Conservation (phyloP, 2,888 invertebrate species). For the Idaea dimidiata region DNA sequence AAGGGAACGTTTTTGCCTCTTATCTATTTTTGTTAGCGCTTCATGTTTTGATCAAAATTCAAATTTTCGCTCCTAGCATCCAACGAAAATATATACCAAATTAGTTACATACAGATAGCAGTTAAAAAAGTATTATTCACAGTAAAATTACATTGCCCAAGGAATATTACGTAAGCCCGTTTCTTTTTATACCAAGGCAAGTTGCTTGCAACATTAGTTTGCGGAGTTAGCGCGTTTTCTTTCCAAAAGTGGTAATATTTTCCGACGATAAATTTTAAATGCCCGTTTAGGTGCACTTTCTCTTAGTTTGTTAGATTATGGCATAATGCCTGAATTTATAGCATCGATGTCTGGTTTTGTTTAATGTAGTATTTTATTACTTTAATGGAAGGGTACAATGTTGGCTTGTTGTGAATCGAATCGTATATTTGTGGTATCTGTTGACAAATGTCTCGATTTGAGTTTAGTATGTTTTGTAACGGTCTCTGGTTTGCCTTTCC, state of each 20-base stretch:
- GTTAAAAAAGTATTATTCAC: constrained; percentile 45
- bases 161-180: constrained; percentile 45
- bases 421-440: neutral
- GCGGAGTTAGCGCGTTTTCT: constrained; percentile 54
- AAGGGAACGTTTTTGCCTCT: neutral
- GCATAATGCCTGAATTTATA: constrained; percentile 53
- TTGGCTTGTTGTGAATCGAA: neutral
- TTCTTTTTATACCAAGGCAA: constrained; percentile 56
- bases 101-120: constrained; percentile 26
- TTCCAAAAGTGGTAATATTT: constrained; percentile 67
- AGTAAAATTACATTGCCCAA: constrained; percentile 49
- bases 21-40: neutral
- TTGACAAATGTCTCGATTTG: neutral
- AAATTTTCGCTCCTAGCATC: constrained; percentile 14
- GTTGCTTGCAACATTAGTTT: constrained; percentile 62
- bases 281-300: constrained; percentile 61
- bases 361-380: constrained; percentile 31
- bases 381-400: neutral
- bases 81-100: constrained; percentile 23
- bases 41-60: neutral
- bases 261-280: constrained; percentile 72
- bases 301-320: constrained; percentile 67
- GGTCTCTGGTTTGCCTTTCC: neutral
- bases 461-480: neutral
- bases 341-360: constrained; percentile 48